phyloP scores from a whole-genome alignment of 2,113 vertebrate genomes.

The Corynorhinus townsendii region DNA sequence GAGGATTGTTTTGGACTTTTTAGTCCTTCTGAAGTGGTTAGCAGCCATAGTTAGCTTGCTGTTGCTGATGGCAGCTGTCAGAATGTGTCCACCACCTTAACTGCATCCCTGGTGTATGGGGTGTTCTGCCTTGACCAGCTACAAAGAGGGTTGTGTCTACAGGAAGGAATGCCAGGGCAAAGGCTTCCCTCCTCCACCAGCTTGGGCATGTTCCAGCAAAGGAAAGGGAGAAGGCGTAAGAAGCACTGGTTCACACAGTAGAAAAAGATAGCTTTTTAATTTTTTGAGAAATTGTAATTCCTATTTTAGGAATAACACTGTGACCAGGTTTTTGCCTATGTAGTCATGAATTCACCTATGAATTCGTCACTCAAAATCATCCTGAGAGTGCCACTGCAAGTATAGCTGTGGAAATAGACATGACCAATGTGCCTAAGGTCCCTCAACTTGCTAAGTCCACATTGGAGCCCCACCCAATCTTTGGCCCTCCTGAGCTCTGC shows the following conservation, averaged over 20 bases:
- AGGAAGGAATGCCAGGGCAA: background rate
- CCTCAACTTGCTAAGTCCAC: background rate
- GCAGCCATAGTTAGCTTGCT: background rate
- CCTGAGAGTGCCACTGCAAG: background rate
- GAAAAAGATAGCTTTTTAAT: background rate
- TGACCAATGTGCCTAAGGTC: background rate
- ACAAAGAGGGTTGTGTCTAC: background rate
- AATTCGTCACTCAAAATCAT: background rate
- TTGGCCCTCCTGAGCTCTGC: background rate
- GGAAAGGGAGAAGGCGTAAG: fast-evolving
- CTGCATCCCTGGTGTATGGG: background rate
- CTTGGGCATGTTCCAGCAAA: background rate
- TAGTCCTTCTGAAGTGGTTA: background rate
- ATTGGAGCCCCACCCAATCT: background rate
- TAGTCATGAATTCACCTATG: background rate
- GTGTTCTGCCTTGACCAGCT: background rate
- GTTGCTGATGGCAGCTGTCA: background rate
- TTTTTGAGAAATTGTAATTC: background rate
- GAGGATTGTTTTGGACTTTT: background rate
- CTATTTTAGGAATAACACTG: background rate
- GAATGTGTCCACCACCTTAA: no score
- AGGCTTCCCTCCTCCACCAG: background rate
- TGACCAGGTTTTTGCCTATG: background rate
- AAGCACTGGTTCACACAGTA: no score
- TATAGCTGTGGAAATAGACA: background rate